These are phyloP conservation scores for Eristalis intricaria DNA, from an alignment of 2,888 invertebrate species.

Conservation along the genomic window DNA sequence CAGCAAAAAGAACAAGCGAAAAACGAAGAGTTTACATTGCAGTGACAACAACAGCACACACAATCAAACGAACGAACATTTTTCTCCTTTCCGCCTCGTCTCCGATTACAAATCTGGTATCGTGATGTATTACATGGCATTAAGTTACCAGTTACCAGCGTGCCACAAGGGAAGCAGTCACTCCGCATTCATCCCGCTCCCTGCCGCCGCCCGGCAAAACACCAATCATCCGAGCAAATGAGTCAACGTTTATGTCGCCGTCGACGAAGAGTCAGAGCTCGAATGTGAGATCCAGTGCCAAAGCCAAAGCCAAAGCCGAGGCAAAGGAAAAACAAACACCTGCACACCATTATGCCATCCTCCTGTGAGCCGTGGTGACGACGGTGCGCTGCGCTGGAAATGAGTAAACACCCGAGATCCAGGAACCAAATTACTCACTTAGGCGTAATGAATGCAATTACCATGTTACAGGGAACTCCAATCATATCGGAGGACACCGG, in stretches of 20 bases:
- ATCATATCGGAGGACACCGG: constrained; percentile 57
- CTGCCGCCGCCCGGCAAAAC: too few relatives aligned
- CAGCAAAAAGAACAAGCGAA: neutral
- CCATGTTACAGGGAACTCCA: constrained; percentile 68
- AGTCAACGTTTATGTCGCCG: constrained; percentile 31
- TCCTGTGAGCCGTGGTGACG: neutral
- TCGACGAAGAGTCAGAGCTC: neutral
- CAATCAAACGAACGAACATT: constrained; percentile 14
- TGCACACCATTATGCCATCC: constrained; percentile 25
- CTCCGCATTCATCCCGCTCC: constrained; percentile 4
- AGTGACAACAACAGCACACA: neutral
- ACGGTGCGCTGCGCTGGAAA: constrained; percentile 19
- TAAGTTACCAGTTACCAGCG: constrained; percentile 52
- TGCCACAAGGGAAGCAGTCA: constrained; percentile 52
- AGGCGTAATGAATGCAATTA: constrained; percentile 67
- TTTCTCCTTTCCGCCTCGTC: constrained; percentile 54
- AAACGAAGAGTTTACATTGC: neutral
- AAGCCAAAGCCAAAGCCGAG: neutral
- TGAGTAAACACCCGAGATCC: constrained; percentile 62
- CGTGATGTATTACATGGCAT: constrained; percentile 40
- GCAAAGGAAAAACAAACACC: constrained; percentile 46
- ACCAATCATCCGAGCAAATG: constrained; percentile 48
- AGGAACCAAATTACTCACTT: constrained; percentile 71
- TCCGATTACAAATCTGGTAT: constrained; percentile 58
- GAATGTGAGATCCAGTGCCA: neutral